These are phyloP conservation scores for Tachycineta bicolor DNA, from an alignment of 2,113 vertebrate genomes.

Conservation along the genomic window DNA sequence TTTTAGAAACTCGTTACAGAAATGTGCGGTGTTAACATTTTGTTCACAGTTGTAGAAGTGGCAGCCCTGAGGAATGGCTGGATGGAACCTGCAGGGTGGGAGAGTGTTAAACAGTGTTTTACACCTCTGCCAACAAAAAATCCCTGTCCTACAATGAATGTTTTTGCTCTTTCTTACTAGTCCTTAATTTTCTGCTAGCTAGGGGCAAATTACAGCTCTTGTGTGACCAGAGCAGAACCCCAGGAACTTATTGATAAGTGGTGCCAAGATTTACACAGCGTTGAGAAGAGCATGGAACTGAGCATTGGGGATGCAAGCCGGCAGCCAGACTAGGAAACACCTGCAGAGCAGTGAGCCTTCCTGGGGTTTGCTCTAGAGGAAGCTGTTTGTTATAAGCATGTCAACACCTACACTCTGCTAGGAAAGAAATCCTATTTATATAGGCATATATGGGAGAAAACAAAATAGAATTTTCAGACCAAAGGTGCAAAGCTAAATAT, in stretches of 20 bases:
- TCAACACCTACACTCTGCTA: not conserved
- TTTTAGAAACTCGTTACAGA: not conserved
- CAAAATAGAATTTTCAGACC: not conserved
- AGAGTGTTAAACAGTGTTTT: not conserved
- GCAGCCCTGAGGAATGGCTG: not conserved
- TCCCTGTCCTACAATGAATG: not conserved
- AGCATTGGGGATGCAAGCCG: not conserved
- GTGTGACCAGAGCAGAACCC: not conserved
- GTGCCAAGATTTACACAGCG: not conserved
- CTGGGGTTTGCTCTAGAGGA: not conserved
- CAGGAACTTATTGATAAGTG: not conserved
- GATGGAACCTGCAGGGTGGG: fast-evolving
- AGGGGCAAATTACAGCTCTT: not conserved
- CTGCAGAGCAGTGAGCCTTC: not conserved
- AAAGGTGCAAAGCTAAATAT: not conserved
- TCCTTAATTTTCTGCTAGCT: not conserved
- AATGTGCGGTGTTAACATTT: not conserved
- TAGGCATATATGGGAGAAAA: not conserved
- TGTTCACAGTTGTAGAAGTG: not conserved
- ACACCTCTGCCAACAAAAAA: not conserved
- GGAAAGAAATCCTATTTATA: not conserved
- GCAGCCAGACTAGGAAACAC: not conserved
- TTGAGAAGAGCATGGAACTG: not conserved
- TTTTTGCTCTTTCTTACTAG: not conserved
- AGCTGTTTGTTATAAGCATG: not conserved